These are phyloP conservation scores for Parapristionchus giblindavisi DNA, from an alignment of 2,888 invertebrate species.

Conservation along the genomic window DNA sequence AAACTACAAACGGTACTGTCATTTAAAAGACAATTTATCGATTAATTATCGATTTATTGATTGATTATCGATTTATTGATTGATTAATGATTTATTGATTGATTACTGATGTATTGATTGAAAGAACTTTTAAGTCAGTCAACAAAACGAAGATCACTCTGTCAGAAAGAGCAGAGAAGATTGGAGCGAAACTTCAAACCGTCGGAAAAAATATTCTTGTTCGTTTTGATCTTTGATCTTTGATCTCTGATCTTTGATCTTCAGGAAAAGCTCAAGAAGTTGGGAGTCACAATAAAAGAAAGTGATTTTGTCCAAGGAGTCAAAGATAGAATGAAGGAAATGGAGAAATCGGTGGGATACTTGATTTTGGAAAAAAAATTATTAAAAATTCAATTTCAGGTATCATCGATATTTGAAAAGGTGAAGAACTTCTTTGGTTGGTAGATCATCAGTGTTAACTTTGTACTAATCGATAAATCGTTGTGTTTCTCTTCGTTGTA, in stretches of 20 bases:
- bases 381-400: slow-evolving; percentile 1
- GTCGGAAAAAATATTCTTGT: slow-evolving; percentile 18
- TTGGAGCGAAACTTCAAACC: neutral
- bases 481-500: too few relatives aligned
- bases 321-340: slow-evolving; percentile 10
- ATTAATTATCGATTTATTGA: neutral
- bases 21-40: neutral
- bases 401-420: slow-evolving; percentile 10
- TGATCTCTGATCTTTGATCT: neutral
- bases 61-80: neutral
- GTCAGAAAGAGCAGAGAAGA: slow-evolving; percentile 2
- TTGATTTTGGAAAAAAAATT: neutral
- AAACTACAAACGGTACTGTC: neutral
- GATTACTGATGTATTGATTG: neutral
- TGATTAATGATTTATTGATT: neutral
- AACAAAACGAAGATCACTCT: neutral
- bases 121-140: neutral
- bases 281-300: slow-evolving; percentile 10
- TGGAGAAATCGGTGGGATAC: neutral
- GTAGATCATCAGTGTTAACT: neutral
- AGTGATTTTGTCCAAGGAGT: slow-evolving; percentile 27
- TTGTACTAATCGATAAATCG: neutral
- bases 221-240: neutral
- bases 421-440: slow-evolving; percentile 23
- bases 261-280: neutral